phyloP scores from a whole-genome alignment of 2,113 vertebrate genomes.

The Myanophis thanlyinensis region DNA sequence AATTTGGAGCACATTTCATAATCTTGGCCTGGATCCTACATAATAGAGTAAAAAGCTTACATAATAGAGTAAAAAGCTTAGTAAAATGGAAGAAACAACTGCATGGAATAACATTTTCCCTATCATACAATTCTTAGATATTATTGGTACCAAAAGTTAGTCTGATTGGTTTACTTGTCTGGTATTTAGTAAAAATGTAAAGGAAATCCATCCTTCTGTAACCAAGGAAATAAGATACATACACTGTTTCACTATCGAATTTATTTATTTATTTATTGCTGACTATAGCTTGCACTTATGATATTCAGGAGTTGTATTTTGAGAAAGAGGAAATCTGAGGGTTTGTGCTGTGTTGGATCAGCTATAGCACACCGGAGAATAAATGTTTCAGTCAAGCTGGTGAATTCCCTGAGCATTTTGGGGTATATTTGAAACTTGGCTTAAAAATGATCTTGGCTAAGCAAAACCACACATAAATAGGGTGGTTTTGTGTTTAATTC shows the following conservation, averaged over 20 bases:
- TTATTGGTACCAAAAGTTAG: background rate
- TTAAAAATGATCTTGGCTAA: slow-evolving; percentile 18
- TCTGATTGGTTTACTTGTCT: background rate
- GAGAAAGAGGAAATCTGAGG: background rate
- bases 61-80: background rate
- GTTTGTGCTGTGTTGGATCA: background rate
- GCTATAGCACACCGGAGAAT: background rate
- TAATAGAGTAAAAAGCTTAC: background rate
- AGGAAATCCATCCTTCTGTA: background rate
- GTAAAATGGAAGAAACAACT: background rate
- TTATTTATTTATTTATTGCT: background rate
- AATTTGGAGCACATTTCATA: background rate
- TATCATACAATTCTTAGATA: background rate
- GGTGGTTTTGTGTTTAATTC: background rate
- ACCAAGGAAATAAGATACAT: background rate
- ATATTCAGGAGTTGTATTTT: slow-evolving; percentile 6
- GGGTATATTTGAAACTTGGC: background rate
- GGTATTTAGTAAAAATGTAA: background rate
- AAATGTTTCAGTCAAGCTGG: slow-evolving; percentile 14
- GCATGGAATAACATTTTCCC: background rate
- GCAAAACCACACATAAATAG: background rate
- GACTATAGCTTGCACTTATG: background rate
- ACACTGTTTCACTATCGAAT: background rate
- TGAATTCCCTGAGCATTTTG: slow-evolving; percentile 26
- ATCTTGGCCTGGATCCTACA: background rate